Conservation (phyloP, 2,797 vertebrate species). For the Pelodytes ibericus region DNA sequence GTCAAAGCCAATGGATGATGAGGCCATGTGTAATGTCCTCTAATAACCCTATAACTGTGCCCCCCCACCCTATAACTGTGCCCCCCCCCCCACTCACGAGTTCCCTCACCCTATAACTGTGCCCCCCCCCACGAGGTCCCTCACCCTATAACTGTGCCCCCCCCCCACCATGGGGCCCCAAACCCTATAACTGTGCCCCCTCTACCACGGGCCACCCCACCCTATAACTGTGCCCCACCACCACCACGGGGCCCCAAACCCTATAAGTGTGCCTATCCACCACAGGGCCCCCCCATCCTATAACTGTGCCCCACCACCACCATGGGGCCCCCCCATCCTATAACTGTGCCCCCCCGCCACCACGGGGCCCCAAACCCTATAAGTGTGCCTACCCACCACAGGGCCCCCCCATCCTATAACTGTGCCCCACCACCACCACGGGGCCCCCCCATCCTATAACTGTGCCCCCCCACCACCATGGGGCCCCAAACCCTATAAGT, state of each 20-base stretch:
- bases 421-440: not conserved
- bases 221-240: not conserved
- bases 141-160: too few species aligned
- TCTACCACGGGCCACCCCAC: too few species aligned
- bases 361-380: not conserved
- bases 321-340: too few species aligned
- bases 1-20: not conserved
- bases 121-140: not conserved
- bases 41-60: not conserved
- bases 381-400: not conserved
- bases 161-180: too few species aligned
- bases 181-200: too few species aligned
- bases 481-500: not conserved
- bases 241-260: not conserved
- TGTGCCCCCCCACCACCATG: not conserved
- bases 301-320: too few species aligned
- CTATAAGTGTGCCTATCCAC: too few species aligned
- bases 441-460: not conserved
- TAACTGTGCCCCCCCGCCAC: not conserved
- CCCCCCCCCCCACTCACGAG: too few species aligned
- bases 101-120: not conserved
- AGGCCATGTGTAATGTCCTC: not conserved
- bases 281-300: too few species aligned
- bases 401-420: not conserved
- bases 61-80: too few species aligned